Conservation (phyloP, 2,113 vertebrate species). For the Tangachromis dhanisi region DNA sequence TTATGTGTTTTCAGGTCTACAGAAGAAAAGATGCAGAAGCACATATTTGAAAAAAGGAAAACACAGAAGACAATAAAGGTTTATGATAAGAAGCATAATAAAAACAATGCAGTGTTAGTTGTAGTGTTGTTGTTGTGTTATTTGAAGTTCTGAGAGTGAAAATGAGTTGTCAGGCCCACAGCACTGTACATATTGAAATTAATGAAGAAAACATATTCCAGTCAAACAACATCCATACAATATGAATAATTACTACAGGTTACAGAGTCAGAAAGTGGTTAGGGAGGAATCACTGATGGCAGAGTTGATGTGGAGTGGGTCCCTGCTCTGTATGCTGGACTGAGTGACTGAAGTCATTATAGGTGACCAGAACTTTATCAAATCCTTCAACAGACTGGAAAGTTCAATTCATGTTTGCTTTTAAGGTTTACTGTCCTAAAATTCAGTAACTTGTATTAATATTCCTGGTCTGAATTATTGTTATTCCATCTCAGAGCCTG, state of each 20-base stretch:
- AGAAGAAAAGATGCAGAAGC: neutral
- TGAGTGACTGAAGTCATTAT: neutral
- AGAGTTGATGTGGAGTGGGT: neutral
- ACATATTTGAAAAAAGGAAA: neutral
- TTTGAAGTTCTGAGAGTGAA: neutral
- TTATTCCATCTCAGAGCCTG: neutral
- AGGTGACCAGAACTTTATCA: neutral
- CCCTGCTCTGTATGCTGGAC: neutral
- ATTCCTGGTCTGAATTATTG: neutral
- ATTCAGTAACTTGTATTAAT: neutral
- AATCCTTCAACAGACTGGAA: neutral
- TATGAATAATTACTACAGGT: conserved; percentile 46
- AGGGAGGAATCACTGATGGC: neutral
- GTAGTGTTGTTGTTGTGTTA: neutral
- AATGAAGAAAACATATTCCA: conserved; percentile 41
- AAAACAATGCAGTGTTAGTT: neutral
- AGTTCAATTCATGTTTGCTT: neutral
- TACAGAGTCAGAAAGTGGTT: neutral
- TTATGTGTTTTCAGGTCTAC: neutral
- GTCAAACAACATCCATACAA: conserved; percentile 13
- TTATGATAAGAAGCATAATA: neutral
- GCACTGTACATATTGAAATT: conserved; percentile 37
- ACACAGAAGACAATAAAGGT: neutral
- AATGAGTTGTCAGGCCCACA: conserved; percentile 2
- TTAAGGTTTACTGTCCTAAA: neutral